Percentiles rank a stretch among this genome's conserved stretches.
phyloP scores from a whole-genome alignment of 1,140 invertebrate species.

The Drosophila neocordata region DNA sequence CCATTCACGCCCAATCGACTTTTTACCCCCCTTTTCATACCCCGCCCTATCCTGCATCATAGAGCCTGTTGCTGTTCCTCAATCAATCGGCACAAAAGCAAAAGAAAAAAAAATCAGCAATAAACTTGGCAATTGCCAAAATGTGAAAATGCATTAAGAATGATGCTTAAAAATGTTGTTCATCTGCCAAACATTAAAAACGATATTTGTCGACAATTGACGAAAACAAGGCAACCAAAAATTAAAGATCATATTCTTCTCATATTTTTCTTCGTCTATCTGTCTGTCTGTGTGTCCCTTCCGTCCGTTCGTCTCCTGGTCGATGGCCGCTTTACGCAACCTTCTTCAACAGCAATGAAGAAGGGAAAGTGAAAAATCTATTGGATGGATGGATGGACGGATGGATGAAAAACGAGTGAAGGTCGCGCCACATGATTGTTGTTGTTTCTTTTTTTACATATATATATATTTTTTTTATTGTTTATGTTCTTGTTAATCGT shows the following conservation, averaged over 20 bases:
- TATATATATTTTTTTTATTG: slow-evolving; percentile 4
- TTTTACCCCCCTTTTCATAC: background rate
- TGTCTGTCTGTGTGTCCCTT: background rate
- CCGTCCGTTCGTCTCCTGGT: background rate
- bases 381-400: slow-evolving; percentile 44
- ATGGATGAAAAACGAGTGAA: slow-evolving; percentile 59
- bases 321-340: slow-evolving; percentile 67
- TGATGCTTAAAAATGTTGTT: slow-evolving; percentile 44
- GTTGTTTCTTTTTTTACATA: slow-evolving; percentile 11
- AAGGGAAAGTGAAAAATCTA: background rate
- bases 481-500: slow-evolving; percentile 34
- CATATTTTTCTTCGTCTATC: background rate
- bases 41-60: background rate
- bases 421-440: slow-evolving; percentile 34
- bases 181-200: slow-evolving; percentile 52
- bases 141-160: slow-evolving; percentile 68
- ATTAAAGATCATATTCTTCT: slow-evolving; percentile 8
- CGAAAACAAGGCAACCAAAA: slow-evolving; percentile 66
- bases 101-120: slow-evolving; percentile 41
- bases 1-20: background rate
- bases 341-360: background rate
- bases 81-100: slow-evolving; percentile 59
- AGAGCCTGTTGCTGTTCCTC: slow-evolving; percentile 2
- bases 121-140: slow-evolving; percentile 25
- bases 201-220: slow-evolving; percentile 78